Evolutionary conservation across 2,113 vertebrate species (phyloP).

Genomic region (Mormyrus lacerda): DNA sequence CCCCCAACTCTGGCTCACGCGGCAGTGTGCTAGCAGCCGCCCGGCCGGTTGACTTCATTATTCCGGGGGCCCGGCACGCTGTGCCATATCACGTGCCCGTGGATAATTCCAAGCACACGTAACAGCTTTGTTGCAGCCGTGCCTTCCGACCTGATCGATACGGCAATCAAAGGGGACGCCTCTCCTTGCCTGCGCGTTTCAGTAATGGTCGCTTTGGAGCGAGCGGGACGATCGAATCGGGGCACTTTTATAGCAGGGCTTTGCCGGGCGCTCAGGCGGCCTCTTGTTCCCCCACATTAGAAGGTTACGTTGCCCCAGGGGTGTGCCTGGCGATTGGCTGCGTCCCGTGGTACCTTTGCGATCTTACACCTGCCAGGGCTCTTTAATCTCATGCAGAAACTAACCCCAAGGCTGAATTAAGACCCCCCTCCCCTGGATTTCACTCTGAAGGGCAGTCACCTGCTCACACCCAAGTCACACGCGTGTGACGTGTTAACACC

Average conservation of each 20-base stretch:
- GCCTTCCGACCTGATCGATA: background rate
- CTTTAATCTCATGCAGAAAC: slow-evolving; percentile 55
- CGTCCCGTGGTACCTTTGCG: background rate
- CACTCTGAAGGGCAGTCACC: background rate
- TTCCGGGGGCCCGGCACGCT: background rate
- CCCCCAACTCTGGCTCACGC: background rate
- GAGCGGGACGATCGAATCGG: background rate
- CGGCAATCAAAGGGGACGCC: background rate
- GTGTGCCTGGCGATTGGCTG: background rate
- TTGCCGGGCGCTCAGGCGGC: background rate
- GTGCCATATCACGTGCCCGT: background rate
- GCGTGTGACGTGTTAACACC: background rate
- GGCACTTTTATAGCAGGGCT: background rate
- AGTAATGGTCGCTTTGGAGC: background rate
- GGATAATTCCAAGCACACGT: background rate
- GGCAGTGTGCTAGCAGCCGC: background rate
- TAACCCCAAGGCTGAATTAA: background rate
- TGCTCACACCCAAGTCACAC: background rate
- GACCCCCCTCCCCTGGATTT: background rate
- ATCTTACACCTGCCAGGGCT: slow-evolving; percentile 69
- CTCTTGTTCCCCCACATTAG: background rate
- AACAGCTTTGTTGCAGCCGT: background rate
- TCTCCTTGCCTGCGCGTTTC: background rate
- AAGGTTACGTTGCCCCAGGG: background rate
- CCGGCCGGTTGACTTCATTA: background rate